A percentile compares a stretch with the other conserved stretches of the same genome.
Evolutionary conservation across 2,113 vertebrate species (phyloP).

Genomic region (Hippopotamus amphibius): DNA sequence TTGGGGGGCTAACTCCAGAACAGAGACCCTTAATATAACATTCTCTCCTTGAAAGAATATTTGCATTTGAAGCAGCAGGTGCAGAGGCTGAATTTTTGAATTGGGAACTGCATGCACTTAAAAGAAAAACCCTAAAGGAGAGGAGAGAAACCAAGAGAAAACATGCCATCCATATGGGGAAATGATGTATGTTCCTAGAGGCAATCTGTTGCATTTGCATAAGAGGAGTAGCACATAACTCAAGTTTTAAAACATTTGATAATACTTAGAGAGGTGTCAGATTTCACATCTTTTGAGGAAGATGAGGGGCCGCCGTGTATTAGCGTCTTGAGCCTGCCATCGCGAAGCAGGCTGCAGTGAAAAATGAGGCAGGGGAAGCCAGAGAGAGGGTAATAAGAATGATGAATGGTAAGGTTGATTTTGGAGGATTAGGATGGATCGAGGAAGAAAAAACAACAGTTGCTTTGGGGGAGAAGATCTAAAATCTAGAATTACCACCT

Average conservation of each 20-base stretch:
- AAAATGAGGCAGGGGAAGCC: slow-evolving; percentile 74
- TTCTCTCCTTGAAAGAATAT: background rate
- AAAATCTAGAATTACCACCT: slow-evolving; percentile 66
- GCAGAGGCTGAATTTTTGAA: background rate
- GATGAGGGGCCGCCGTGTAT: background rate
- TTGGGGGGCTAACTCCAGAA: background rate
- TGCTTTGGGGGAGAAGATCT: slow-evolving; percentile 42
- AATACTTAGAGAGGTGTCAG: slow-evolving; percentile 53
- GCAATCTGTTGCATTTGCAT: slow-evolving; percentile 38
- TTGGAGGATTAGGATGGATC: slow-evolving; percentile 72
- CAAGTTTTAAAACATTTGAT: slow-evolving; percentile 62
- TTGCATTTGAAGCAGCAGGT: background rate
- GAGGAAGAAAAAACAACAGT: slow-evolving; percentile 53
- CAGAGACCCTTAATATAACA: background rate
- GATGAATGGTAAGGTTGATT: slow-evolving; percentile 71
- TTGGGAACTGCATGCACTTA: background rate
- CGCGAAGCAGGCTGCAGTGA: slow-evolving; percentile 66
- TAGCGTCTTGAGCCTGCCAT: slow-evolving; percentile 57
- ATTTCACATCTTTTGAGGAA: slow-evolving; percentile 72
- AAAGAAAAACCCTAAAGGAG: background rate
- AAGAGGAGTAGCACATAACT: slow-evolving; percentile 44
- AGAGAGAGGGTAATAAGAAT: slow-evolving; percentile 69
- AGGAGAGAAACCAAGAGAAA: background rate
- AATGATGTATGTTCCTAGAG: background rate
- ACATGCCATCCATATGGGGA: background rate